Conservation (phyloP, 1,140 invertebrate genomes). For the Anastrepha ludens region DNA sequence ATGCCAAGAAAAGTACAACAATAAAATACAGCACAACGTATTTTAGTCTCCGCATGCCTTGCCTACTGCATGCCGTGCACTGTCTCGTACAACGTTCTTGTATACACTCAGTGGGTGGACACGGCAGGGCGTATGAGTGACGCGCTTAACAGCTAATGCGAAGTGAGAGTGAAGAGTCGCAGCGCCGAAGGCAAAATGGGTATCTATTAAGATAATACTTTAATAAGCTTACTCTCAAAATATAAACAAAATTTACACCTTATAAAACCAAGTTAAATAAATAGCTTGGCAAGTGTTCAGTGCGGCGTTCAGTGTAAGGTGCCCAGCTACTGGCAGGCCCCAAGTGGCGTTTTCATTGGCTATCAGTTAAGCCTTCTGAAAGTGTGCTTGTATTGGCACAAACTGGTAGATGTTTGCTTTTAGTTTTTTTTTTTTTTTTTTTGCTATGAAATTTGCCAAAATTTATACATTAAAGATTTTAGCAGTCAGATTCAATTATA, state of each 20-base stretch:
- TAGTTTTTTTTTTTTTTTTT: neutral
- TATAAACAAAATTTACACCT: neutral
- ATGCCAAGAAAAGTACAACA: neutral
- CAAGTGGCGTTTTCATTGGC: neutral
- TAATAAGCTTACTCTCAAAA: neutral
- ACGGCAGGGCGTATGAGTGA: slow-evolving; percentile 18
- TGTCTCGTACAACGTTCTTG: neutral
- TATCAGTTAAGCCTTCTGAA: neutral
- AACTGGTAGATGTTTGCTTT: no score
- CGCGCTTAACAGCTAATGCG: neutral
- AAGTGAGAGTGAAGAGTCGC: neutral
- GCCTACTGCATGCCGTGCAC: no score
- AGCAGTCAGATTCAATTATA: slow-evolving; percentile 5
- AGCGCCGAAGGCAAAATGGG: neutral
- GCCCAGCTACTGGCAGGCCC: neutral
- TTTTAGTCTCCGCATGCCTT: neutral
- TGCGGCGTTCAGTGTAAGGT: neutral
- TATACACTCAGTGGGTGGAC: neutral
- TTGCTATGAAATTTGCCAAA: neutral
- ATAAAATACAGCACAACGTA: neutral
- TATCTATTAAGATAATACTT: slow-evolving; percentile 23
- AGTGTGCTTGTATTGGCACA: no score
- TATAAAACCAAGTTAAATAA: no score
- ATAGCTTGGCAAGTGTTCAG: no score
- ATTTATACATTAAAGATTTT: neutral